Conservation (phyloP, 2,113 vertebrate species). For the Chloebia gouldiae region DNA sequence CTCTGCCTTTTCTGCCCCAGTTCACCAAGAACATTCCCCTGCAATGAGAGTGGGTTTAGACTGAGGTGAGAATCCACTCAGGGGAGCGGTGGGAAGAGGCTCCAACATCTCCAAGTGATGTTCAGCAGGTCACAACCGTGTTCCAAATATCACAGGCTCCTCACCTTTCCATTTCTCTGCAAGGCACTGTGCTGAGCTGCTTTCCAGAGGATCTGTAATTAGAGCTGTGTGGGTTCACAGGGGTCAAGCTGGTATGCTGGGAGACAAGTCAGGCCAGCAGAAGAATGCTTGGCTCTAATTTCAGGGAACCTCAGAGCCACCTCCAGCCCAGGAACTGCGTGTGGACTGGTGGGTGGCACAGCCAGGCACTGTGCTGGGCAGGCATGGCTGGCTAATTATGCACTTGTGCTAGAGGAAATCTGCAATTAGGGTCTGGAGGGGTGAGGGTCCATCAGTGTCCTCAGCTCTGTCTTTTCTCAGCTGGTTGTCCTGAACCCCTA, state of each 20-base stretch:
- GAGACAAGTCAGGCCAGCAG: conserved; percentile 10
- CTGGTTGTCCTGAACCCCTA: neutral
- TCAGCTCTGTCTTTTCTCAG: neutral
- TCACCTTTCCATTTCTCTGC: neutral
- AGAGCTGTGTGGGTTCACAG: neutral
- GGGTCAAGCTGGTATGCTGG: neutral
- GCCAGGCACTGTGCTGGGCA: neutral
- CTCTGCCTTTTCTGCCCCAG: neutral
- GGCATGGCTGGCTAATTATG: neutral
- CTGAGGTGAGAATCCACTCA: neutral
- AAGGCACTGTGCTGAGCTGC: neutral
- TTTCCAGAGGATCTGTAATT: neutral
- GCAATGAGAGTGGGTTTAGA: neutral
- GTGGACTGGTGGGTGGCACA: neutral
- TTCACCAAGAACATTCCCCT: neutral
- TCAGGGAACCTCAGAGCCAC: neutral
- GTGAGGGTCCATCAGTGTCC: neutral
- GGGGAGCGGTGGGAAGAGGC: neutral
- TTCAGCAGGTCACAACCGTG: neutral
- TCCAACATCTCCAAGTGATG: accelerated
- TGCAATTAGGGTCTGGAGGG: neutral
- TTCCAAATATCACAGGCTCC: neutral
- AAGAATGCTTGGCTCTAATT: neutral
- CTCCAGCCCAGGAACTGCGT: neutral
- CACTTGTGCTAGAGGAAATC: neutral